Evolutionary conservation across 53 echinoderm and acorn worm genomes (phyloP), one percentile per base, ranked within the genome.

Genomic region (Zoroaster sp.): DNA sequence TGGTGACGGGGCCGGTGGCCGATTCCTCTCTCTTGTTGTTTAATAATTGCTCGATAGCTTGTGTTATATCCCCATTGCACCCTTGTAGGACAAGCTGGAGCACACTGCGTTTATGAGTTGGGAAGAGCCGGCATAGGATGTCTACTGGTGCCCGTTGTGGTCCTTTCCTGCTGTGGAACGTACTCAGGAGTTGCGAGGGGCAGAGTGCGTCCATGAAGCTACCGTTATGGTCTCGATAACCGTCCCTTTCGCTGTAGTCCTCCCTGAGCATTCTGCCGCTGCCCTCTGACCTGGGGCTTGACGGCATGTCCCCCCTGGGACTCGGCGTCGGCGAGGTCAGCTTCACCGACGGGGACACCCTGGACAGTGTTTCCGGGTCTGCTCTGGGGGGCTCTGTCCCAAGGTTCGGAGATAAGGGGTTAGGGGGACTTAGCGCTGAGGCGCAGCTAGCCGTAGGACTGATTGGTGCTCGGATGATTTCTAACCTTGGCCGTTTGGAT

Each of bases 41-140:
- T n/a, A 98, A 79, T 35, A 98, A 78, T 78, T 98, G 98, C 77
- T 98, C 98, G 69, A 98, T 98, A 14, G 98, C 93, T 83, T 98
- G 98, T 1, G 96, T 94, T 14, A 98, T 91, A 55, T 98, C 94
- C 0, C 96, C 98, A 17, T 96, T 94, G 77, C 98, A 98, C 5
- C 95, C 96, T 87, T 98, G 95, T 20, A 98, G 80, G 51, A 96
- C 94, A 9, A 96, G 91, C 71, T 95, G 92, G 8, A 98, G 93
- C 20, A 96, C 94, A 63, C 90, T 94, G 74, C 93, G 91, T 85
- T 98, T 98, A 73, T 96, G 98, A 5, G 93, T 72, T 36, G 98
- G 98, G 75, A 98, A 98, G 36, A 98, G 52, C 43, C 94, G 91
- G 74, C 91, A 91, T 10, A 98, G 82, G 11, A 96, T 94, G 18